These are phyloP conservation scores for Geococcyx californianus DNA, from an alignment of 2,113 vertebrate species.

Conservation along the genomic window DNA sequence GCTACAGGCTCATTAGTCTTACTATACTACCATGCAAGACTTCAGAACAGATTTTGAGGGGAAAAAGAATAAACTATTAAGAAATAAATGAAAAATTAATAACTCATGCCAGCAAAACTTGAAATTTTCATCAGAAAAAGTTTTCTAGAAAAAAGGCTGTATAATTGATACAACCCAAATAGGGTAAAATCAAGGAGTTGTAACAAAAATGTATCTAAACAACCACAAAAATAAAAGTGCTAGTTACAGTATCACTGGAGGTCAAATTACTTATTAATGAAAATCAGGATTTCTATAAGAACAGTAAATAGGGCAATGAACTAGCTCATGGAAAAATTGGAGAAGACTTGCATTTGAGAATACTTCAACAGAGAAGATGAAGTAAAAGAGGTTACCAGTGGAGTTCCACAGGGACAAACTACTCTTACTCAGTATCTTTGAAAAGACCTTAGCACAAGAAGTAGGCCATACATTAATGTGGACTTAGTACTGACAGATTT, in stretches of 20 bases:
- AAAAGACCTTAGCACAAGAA: constrained; percentile 19
- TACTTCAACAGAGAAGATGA: not conserved
- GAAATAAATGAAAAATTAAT: not conserved
- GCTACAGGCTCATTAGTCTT: not conserved
- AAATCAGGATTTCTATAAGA: not conserved
- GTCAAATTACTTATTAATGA: not conserved
- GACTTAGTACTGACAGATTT: not conserved
- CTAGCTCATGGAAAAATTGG: not conserved
- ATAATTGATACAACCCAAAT: no score
- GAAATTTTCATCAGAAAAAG: not conserved
- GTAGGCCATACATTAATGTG: not conserved
- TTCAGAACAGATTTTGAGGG: not conserved
- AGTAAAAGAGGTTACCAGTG: not conserved
- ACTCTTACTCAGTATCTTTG: not conserved
- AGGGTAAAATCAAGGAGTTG: no score
- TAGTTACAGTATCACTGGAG: not conserved
- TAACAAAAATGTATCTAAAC: not conserved
- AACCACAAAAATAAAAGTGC: not conserved
- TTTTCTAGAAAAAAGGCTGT: not conserved
- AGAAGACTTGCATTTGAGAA: not conserved
- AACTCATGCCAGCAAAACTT: not conserved
- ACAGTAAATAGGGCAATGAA: constrained; percentile 5
- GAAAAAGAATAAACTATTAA: not conserved
- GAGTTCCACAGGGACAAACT: constrained; percentile 5
- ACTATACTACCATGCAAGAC: not conserved